Evolutionary conservation across 2,797 vertebrate species (phyloP).

Genomic region (Acanthurus lineatus): DNA sequence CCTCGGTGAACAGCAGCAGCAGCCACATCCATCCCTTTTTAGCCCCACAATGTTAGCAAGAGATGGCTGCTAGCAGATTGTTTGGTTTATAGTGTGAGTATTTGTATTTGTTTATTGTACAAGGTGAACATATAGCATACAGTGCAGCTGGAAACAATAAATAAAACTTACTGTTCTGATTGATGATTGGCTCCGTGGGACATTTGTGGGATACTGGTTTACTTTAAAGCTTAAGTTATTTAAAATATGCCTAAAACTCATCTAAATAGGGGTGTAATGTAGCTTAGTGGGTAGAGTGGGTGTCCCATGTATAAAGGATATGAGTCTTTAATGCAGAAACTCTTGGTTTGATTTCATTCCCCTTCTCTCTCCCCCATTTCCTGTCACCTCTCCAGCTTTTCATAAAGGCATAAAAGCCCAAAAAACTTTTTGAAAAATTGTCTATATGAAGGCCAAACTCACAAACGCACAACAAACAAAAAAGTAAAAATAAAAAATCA

Average conservation of each 20-base stretch:
- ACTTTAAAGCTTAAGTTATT: not conserved
- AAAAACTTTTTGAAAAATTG: too few relatives aligned
- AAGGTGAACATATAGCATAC: conserved; percentile 95
- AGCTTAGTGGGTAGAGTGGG: too few relatives aligned
- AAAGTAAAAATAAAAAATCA: not conserved
- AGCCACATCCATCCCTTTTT: conserved; percentile 79
- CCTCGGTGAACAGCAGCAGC: conserved; percentile 90
- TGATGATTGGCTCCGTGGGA: conserved; percentile 32
- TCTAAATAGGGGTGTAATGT: not conserved
- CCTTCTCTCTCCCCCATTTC: too few relatives aligned
- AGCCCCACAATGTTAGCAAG: conserved; percentile 87
- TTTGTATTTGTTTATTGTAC: conserved; percentile 95
- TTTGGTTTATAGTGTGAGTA: conserved; percentile 91
- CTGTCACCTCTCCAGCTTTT: too few relatives aligned
- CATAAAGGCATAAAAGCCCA: too few relatives aligned
- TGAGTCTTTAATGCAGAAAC: too few relatives aligned
- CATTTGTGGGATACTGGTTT: conserved; percentile 39
- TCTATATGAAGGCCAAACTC: too few relatives aligned
- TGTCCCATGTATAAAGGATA: too few relatives aligned
- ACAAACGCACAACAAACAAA: too few relatives aligned
- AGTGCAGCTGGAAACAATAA: conserved; percentile 90
- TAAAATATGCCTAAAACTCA: not conserved
- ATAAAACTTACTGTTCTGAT: conserved; percentile 87
- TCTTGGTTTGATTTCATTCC: too few relatives aligned
- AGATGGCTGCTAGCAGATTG: conserved; percentile 91